These are phyloP conservation scores for Troglohyphantes excavatus DNA, from an alignment of 2,888 invertebrate genomes.

Conservation along the genomic window DNA sequence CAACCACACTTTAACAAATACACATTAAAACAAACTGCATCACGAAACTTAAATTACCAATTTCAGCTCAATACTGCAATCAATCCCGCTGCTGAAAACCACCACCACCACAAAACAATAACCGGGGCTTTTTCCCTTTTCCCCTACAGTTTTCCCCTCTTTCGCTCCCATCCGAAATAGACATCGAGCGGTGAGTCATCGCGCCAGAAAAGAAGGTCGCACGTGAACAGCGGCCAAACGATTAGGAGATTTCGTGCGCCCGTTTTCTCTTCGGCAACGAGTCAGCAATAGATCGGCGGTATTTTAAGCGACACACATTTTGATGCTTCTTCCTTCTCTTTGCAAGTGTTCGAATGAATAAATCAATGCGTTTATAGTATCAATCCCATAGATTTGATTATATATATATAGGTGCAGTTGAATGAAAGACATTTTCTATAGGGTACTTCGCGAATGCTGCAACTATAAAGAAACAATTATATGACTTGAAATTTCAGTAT, in stretches of 20 bases:
- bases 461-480: too few relatives aligned
- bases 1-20: too few relatives aligned
- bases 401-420: background rate
- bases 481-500: too few relatives aligned
- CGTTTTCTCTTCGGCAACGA: constrained; percentile 24
- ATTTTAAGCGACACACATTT: constrained; percentile 8
- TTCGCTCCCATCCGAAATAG: constrained; percentile 76
- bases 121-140: constrained; percentile 31
- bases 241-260: constrained; percentile 71
- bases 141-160: constrained; percentile 18
- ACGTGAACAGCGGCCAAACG: constrained; percentile 73
- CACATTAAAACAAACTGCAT: too few relatives aligned
- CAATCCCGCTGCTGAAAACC: too few relatives aligned
- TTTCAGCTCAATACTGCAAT: too few relatives aligned
- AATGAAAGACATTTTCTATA: background rate
- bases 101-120: too few relatives aligned
- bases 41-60: too few relatives aligned
- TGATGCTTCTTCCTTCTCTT: too few relatives aligned
- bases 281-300: background rate
- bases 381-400: background rate
- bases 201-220: constrained; percentile 54
- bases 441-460: too few relatives aligned
- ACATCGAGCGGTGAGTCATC: constrained; percentile 69
- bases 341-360: too few relatives aligned
- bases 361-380: background rate